Evolutionary conservation across 2,113 vertebrate genomes (phyloP).

Genomic region (Otolemur garnettii): DNA sequence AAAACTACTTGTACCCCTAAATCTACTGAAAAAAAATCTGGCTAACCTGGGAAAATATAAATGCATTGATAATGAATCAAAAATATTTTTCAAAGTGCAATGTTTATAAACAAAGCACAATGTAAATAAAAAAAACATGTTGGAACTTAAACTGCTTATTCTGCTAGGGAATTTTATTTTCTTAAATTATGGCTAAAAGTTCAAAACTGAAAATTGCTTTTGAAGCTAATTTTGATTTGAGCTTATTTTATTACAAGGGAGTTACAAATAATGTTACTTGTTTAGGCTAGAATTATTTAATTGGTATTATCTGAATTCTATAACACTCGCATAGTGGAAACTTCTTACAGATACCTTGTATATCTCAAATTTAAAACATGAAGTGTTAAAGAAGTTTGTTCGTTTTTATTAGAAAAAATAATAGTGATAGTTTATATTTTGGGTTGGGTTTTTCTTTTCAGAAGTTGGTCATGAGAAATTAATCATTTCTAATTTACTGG

Average conservation of each 20-base stretch:
- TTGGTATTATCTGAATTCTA: constrained; percentile 9
- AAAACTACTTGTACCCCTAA: no score
- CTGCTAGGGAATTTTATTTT: constrained; percentile 55
- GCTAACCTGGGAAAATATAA: background rate
- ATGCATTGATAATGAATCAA: constrained; percentile 38
- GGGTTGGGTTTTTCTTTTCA: constrained; percentile 64
- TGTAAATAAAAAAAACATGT: background rate
- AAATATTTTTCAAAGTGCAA: constrained; percentile 33
- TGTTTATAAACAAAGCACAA: constrained; percentile 22
- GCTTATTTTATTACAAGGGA: constrained; percentile 21
- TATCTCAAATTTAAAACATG: constrained; percentile 63
- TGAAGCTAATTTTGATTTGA: constrained; percentile 54
- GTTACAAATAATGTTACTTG: constrained; percentile 31
- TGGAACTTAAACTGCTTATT: constrained; percentile 33
- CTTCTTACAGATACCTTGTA: constrained; percentile 41
- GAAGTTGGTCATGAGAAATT: constrained; percentile 77
- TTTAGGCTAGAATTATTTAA: constrained; percentile 49
- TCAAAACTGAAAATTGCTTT: constrained; percentile 67
- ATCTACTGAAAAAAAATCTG: no score
- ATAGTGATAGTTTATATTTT: constrained; percentile 56
- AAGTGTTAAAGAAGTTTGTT: constrained; percentile 37
- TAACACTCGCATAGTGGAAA: constrained; percentile 43
- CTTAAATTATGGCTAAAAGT: constrained; percentile 52
- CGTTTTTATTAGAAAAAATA: constrained; percentile 59
- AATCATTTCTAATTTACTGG: constrained; percentile 77